A percentile compares a stretch with the other conserved stretches of the same genome.
These are phyloP conservation scores for Lepidotrigona ventralis DNA, from an alignment of 1,140 invertebrate genomes.

Conservation along the genomic window DNA sequence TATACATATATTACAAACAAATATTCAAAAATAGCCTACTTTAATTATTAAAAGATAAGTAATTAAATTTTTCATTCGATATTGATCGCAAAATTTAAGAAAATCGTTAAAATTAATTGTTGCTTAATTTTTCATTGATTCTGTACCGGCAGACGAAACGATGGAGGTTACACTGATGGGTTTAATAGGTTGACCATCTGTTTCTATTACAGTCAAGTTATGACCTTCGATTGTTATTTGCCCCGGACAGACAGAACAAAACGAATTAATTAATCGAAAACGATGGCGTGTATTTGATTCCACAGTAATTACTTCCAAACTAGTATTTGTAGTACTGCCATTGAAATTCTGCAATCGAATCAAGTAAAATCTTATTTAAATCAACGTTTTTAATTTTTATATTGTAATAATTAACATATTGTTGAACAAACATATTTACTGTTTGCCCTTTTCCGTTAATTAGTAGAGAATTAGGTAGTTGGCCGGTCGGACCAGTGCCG, in stretches of 20 bases:
- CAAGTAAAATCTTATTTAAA: neutral
- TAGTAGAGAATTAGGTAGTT: slow-evolving; percentile 1
- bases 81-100: too few species aligned
- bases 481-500: neutral
- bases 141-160: too few species aligned
- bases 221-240: too few species aligned
- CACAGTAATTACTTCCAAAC: slow-evolving; percentile 59
- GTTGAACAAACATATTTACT: neutral
- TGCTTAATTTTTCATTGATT: too few species aligned
- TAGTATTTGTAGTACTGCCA: slow-evolving; percentile 32
- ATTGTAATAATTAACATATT: neutral
- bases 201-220: too few species aligned
- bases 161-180: too few species aligned
- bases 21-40: too few species aligned
- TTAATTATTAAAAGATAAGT: too few species aligned
- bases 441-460: slow-evolving; percentile 35
- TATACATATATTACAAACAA: too few species aligned
- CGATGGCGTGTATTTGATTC: slow-evolving; percentile 74
- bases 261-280: slow-evolving; percentile 80
- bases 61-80: too few species aligned
- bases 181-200: too few species aligned
- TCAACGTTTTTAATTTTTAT: neutral
- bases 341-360: slow-evolving; percentile 21
- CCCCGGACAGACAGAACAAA: slow-evolving; percentile 25
- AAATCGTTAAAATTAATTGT: too few species aligned